Evolutionary conservation across 2,797 vertebrate genomes (phyloP), one percentile per base, ranked within the genome.

Genomic region (Brachyalestes nurse): DNA sequence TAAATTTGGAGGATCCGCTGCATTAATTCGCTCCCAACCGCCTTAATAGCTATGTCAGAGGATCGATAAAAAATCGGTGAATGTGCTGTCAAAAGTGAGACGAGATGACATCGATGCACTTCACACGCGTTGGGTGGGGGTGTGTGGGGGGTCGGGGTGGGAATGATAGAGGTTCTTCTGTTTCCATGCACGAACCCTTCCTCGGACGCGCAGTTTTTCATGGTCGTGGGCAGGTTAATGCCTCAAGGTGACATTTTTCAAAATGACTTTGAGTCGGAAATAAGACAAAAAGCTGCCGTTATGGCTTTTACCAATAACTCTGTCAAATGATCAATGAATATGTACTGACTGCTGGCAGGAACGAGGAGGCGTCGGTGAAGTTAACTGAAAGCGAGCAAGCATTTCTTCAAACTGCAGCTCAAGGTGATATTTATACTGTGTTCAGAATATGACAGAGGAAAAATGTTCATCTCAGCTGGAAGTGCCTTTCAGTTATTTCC

Each of bases 61-160:
- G 47, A 61, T 23, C 58, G 17, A 51, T 76, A 25, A 14, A 67
- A 19, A 45, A 62, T 28, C 45, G 5, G 60, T n/a, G 42, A 34
- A 17, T 12, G 25, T 53, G 4, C 65, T 72, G 61, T 76, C 58
- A 34, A 16, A 25, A 23, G 21, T 13, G 42, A 70, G 42, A 70
- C 13, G 17, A 71, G 19, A 58, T 13, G 13, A 61, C n/a, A 21
- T 49, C 60, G 62, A 60, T 77, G 79, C 81, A 77, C 72, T 81
- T 72, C 75, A 67, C 66, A n/a, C n/a, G n/a, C n/a, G n/a, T n/a
- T n/a, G 23, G 21, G 25, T 23, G 58, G 25, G n/a, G n/a, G 19
- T 23, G 51, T 4, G 16, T 5, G 8, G 61, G 25, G 61, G 21
- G 21, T 16, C 1, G 28, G 28, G 28, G 28, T 28, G 28, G 6